Base-by-base conservation (phyloP, 2,797 vertebrate genomes). In the Vultur gryphus region DNA sequence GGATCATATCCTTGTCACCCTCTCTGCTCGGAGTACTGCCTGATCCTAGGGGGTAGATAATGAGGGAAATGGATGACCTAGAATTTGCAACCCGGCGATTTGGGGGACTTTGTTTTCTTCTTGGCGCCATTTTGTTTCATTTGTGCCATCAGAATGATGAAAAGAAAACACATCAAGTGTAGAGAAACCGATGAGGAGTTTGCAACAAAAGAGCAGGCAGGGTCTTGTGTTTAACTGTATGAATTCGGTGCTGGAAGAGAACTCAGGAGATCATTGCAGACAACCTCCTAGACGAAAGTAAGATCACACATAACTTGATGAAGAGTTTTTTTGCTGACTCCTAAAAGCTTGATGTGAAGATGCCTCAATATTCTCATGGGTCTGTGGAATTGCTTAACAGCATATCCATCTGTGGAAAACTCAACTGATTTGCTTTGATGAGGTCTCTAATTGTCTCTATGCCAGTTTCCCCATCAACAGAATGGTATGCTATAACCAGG, bases 251-350 rank as follows among this genome's bases (percentile, higher is more conserved):
- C 51, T 66, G 55, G 33, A 35, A 29, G 54, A 88, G 41, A 80
- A 26, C n/a, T 16, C 28, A 8, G 66, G 31, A 28, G 19, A 11
- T 33, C 26, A 37, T 3, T 0, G 0, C 35, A 59, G 28, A 16
- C 13, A 65, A 31, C 9, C 35, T 87, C 26, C 67, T 61, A 16
- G n/a, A 71, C 23, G 11, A 37, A 57, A 51, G 19, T 6, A 48
- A 72, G 35, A 54, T 43, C 35, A 54, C 4, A 1, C 2, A 13
- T 10, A 62, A 39, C 18, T 11, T 4, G 1, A 37, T 24, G 25
- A 41, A 77, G 23, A 18, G 2, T 5, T 58, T 77, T 35, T 77
- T 44, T 44, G 24, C 46, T 71, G 64, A 66, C 24, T 71, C 41
- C 28, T 72, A 17, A 54, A 65, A 70, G 4, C 16, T 66, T 67